A percentile compares a stretch with the other conserved stretches of the same genome.
Evolutionary conservation across 2,113 vertebrate genomes (phyloP).

Genomic region (Panthera uncia): DNA sequence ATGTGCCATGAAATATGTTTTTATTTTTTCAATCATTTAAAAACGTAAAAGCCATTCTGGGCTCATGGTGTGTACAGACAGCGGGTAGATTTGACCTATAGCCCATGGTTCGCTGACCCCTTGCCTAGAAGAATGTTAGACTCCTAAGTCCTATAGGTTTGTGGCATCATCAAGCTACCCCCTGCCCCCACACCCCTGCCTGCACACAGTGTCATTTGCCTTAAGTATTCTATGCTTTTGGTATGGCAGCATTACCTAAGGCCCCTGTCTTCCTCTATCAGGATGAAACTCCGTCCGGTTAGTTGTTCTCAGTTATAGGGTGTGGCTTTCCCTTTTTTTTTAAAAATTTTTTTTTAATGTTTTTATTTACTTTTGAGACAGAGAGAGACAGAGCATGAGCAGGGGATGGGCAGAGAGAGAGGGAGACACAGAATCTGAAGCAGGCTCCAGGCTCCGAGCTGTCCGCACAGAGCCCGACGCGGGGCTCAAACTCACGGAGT

Average conservation of each 20-base stretch:
- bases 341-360: too few relatives aligned
- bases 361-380: too few relatives aligned
- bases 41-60: not conserved
- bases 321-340: not conserved
- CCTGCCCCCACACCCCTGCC: not conserved
- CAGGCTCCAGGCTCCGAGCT: too few relatives aligned
- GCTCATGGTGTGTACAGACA: not conserved
- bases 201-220: not conserved
- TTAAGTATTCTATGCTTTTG: not conserved
- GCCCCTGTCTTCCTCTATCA: not conserved
- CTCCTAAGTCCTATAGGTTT: not conserved
- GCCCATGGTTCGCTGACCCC: not conserved
- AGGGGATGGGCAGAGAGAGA: too few relatives aligned
- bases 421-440: too few relatives aligned
- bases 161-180: not conserved
- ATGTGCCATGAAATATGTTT: not conserved
- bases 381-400: too few relatives aligned
- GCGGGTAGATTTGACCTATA: not conserved
- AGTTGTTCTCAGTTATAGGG: not conserved
- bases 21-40: not conserved
- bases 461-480: rapidly evolving
- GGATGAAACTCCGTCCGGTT: not conserved
- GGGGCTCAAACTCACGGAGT: too few relatives aligned
- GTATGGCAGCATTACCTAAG: not conserved
- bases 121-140: not conserved